Base-by-base conservation (phyloP, 2,888 invertebrate species). In the Holacanthella duospinosa region DNA sequence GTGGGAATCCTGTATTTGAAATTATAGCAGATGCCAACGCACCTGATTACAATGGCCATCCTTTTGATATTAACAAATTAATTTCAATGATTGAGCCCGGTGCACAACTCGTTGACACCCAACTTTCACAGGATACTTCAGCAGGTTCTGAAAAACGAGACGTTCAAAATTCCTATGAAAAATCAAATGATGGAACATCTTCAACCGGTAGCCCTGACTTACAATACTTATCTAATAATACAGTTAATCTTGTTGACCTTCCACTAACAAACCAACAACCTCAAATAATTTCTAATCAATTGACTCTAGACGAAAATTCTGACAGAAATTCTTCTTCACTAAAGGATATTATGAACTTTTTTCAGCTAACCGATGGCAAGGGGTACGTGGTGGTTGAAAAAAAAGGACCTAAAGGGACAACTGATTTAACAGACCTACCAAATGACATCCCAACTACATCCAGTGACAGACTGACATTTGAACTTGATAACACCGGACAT, bases 21-120 rank as follows among this genome's bases (percentile, higher is more conserved):
- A 68, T 72, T 43, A 48, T 71, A 4, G 69, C 72, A 12, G 70
- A 69, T 59, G 68, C 68, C 0, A 66, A 72, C 62, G 68, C 71
- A 12, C 72, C 72, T 16, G 64, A 62, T 2, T 72, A 62, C 59
- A 64, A 68, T 43, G 71, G 72, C 19, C 72, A 72, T 61, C 72
- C 72, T 19, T 69, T 72, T 28, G 72, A 70, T 43, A 62, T 71
- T 21, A 71, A 64, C 65, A 66, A 68, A 55, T 60, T 71, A 12
- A 69, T 71, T n/a, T 64, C 69, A 2, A 71, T 71, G 71, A 71
- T 71, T 60, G 71, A 71, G 61, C 71, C 71, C 2, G 71, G 70
- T 21, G 69, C 69, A 53, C 60, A 65, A 57, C 29, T 69, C 12
- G 64, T 58, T 21, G 57, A 62, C 12, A 54, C 62, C 3, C 63